Percentiles rank a stretch among this genome's conserved stretches.
Evolutionary conservation across 2,888 invertebrate species (phyloP).

Genomic region (Teinopalpus imperialis): DNA sequence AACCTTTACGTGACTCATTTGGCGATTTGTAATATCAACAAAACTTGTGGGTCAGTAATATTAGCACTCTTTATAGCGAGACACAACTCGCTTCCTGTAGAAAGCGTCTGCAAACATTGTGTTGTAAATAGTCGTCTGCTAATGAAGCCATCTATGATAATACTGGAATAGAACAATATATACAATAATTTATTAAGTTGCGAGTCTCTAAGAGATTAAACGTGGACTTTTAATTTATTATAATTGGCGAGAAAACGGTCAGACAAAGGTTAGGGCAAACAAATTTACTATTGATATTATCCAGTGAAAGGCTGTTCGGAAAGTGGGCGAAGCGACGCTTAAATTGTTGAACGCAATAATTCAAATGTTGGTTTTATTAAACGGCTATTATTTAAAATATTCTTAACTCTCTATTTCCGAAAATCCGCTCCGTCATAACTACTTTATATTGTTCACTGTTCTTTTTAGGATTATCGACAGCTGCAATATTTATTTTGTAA

Average conservation of each 20-base stretch:
- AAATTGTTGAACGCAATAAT: conserved; percentile 16
- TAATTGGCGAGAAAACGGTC: conserved; percentile 19
- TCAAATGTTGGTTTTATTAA: conserved; percentile 6
- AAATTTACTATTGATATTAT: conserved; percentile 21
- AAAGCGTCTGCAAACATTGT: conserved; percentile 60
- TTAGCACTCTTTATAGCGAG: conserved; percentile 56
- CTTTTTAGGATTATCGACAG: too few species aligned
- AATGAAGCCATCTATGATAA: conserved; percentile 59
- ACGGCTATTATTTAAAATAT: too few species aligned
- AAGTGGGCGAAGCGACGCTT: conserved; percentile 11
- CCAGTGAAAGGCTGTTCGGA: conserved; percentile 15
- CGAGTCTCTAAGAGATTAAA: conserved; percentile 14
- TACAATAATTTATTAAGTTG: conserved; percentile 27
- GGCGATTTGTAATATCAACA: conserved; percentile 14
- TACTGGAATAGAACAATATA: conserved; percentile 37
- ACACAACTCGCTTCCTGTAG: conserved; percentile 57
- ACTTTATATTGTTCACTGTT: too few species aligned
- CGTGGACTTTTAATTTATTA: conserved; percentile 18
- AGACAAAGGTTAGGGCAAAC: conserved; percentile 18
- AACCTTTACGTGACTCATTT: conserved; percentile 6
- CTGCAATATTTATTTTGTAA: too few species aligned
- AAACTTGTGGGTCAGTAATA: conserved; percentile 55
- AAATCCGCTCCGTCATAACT: too few species aligned
- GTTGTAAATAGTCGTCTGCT: conserved; percentile 45
- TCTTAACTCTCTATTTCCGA: too few species aligned